phyloP scores from a whole-genome alignment of 2,888 invertebrate species.

The Formica aserva region DNA sequence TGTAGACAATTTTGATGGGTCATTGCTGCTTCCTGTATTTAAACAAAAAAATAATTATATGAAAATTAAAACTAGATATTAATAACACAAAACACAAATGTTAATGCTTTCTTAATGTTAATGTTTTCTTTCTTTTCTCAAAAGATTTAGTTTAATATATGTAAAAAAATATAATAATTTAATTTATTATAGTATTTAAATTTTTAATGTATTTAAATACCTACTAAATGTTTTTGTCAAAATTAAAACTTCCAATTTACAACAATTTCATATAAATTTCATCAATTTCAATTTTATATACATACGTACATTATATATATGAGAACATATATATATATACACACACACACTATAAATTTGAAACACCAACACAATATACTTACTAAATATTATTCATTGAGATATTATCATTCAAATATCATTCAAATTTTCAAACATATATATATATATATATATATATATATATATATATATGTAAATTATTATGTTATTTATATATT shows the following conservation, averaged over 20 bases:
- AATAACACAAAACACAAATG: not conserved
- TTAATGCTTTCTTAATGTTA: conserved; percentile 17
- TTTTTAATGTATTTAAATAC: not conserved
- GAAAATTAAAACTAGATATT: not conserved
- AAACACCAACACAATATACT: not conserved
- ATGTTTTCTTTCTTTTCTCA: not conserved
- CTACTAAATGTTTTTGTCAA: not conserved
- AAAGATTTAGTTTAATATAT: not conserved
- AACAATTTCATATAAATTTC: not conserved
- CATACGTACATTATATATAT: no score
- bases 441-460: no score
- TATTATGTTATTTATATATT: not conserved
- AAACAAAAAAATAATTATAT: conserved; percentile 43
- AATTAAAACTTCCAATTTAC: not conserved
- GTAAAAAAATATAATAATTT: not conserved
- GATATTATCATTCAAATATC: not conserved
- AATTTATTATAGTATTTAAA: no score
- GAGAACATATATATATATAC: no score
- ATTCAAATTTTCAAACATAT: no score
- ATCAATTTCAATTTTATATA: not conserved
- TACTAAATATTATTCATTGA: conserved; percentile 3
- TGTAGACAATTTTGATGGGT: conserved; percentile 81
- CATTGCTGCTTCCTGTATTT: conserved; percentile 78
- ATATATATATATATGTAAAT: not conserved
- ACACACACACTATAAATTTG: not conserved